Percentiles rank a stretch among this genome's conserved stretches.
These are phyloP conservation scores for Galagoides demidoff DNA, from an alignment of 2,797 vertebrate species.

Conservation along the genomic window DNA sequence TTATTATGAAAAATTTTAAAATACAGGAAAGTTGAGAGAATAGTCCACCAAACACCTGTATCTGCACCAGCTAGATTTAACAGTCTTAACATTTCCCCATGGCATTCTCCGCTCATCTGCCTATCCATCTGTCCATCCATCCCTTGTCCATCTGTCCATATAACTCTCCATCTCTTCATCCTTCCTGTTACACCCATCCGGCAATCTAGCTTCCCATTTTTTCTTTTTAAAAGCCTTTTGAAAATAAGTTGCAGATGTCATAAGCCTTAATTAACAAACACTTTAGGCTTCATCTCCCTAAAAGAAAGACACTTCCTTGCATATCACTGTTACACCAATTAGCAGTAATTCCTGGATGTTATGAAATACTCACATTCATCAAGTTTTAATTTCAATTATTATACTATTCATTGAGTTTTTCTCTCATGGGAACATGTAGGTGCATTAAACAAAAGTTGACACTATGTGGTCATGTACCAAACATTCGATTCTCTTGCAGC, in stretches of 20 bases:
- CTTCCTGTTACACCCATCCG: background rate
- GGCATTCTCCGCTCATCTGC: background rate
- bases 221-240: background rate
- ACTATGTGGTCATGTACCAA: background rate
- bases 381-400: background rate
- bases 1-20: constrained; percentile 16
- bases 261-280: background rate
- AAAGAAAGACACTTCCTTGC: background rate
- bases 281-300: background rate
- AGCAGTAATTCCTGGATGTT: background rate
- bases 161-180: background rate
- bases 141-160: background rate
- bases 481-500: background rate
- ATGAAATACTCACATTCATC: background rate
- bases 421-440: too few species aligned
- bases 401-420: background rate
- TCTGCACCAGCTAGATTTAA: background rate
- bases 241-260: background rate
- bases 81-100: background rate
- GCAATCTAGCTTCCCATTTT: background rate
- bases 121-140: background rate
- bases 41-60: background rate
- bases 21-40: background rate
- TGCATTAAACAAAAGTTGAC: background rate
- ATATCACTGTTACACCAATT: background rate